These are phyloP conservation scores for Amblyraja radiata DNA, from an alignment of 2,797 vertebrate genomes.

Conservation along the genomic window DNA sequence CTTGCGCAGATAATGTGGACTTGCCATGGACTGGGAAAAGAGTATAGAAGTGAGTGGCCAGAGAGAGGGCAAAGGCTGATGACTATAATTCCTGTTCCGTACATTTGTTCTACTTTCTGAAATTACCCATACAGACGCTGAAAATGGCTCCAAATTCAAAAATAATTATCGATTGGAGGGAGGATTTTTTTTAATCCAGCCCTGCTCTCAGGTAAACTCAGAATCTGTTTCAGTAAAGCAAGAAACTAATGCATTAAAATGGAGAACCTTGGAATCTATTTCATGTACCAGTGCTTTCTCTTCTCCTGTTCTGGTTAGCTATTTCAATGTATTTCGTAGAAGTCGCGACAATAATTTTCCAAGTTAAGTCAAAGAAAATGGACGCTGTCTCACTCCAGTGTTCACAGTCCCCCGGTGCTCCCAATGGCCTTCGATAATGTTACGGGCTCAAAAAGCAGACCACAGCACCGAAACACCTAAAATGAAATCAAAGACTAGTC, in stretches of 20 bases:
- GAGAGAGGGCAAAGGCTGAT: neutral
- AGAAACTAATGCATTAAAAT: neutral
- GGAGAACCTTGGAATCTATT: neutral
- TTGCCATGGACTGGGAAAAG: neutral
- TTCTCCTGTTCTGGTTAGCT: neutral
- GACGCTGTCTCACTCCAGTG: neutral
- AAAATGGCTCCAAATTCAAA: neutral
- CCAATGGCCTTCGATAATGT: neutral
- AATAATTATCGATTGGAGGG: neutral
- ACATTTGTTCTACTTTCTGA: neutral
- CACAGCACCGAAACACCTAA: neutral
- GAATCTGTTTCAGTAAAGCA: neutral
- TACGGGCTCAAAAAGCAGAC: neutral
- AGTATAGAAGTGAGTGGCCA: neutral
- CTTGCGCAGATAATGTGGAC: neutral
- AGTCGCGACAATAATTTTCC: neutral
- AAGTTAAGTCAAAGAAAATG: neutral
- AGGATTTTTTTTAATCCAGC: neutral
- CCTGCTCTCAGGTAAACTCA: neutral
- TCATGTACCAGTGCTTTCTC: neutral
- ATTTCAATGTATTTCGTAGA: neutral
- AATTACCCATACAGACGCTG: neutral
- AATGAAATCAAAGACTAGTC: neutral
- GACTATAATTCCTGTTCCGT: neutral
- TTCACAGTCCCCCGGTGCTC: neutral